Evolutionary conservation across 2,797 vertebrate species (phyloP), one percentile per base, ranked within the genome.

Genomic region (Microcaecilia unicolor): DNA sequence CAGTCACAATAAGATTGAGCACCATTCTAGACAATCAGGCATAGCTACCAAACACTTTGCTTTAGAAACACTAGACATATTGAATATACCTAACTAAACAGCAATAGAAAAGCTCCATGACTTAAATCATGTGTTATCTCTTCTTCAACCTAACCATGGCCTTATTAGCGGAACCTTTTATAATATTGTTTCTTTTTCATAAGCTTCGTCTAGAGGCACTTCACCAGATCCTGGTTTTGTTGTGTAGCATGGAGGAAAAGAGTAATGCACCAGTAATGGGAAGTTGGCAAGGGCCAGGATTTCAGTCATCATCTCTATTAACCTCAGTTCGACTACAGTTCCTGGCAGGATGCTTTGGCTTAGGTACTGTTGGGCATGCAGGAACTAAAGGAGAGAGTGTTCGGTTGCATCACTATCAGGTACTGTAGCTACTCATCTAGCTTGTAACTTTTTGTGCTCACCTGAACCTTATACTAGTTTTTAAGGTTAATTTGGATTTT

Each of bases 171-270:
- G n/a, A n/a, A n/a, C n/a, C n/a, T n/a, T n/a, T n/a, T n/a, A n/a
- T n/a, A n/a, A n/a, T n/a, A n/a, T n/a, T n/a, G n/a, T n/a, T n/a
- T n/a, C n/a, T n/a, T n/a, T n/a, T n/a, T 43, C 46, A 49, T 19
- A 70, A 99, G 95, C 70, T 98, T 64, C 88, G 95, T 25, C 71
- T 98, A 62, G 94, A 97, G 64, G 93, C 95, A 0, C 89, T 98
- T 42, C 94, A 99, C 61, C 95, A 99, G 79, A 97, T 98, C 19
- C 84, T 99, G 48, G 88, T 93, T 50, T 57, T 99, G 18, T 85
- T 99, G 9, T 93, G 92, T 21, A 92, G 94, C 22, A 99, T 99
- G 95, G 94, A 99, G 53, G 95, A 98, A 61, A 99, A 99, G 51
- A 84, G 88, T 47, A 87, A 84, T 43, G 60, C 86, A 37, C 69